A percentile compares a stretch with the other conserved stretches of the same genome.
phyloP scores from a whole-genome alignment of 2,113 vertebrate species.

The Bubalus kerabau region DNA sequence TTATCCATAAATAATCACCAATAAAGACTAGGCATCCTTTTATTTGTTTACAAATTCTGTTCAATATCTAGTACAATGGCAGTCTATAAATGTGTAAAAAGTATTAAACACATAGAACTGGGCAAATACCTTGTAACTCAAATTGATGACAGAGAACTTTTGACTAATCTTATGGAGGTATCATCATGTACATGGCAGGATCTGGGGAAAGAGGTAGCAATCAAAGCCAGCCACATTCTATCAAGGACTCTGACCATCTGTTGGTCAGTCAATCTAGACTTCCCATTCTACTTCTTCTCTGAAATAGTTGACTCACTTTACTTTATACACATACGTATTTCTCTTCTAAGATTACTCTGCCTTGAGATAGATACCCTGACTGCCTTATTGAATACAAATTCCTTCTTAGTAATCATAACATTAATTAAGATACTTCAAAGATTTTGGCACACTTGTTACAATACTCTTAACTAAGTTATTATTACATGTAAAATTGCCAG shows the following conservation, averaged over 20 bases:
- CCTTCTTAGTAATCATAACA: neutral
- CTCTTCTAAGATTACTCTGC: neutral
- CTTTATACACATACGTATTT: neutral
- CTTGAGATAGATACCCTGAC: neutral
- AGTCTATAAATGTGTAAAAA: neutral
- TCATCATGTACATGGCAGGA: neutral
- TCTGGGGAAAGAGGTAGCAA: neutral
- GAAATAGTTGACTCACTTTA: neutral
- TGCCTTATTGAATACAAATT: neutral
- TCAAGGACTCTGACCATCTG: neutral
- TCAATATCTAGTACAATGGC: neutral
- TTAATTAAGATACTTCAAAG: neutral
- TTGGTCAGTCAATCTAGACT: neutral
- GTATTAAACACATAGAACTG: neutral
- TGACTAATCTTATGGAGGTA: neutral
- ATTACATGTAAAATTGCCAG: neutral
- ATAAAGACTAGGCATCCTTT: neutral
- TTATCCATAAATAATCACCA: neutral
- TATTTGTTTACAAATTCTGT: neutral
- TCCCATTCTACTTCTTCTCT: neutral
- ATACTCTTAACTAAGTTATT: neutral
- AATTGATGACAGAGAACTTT: neutral
- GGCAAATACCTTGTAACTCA: neutral
- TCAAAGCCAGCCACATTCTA: neutral
- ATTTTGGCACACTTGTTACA: neutral